Evolutionary conservation across 1,140 invertebrate species (phyloP).

Genomic region (Trachymyrmex septentrionalis): DNA sequence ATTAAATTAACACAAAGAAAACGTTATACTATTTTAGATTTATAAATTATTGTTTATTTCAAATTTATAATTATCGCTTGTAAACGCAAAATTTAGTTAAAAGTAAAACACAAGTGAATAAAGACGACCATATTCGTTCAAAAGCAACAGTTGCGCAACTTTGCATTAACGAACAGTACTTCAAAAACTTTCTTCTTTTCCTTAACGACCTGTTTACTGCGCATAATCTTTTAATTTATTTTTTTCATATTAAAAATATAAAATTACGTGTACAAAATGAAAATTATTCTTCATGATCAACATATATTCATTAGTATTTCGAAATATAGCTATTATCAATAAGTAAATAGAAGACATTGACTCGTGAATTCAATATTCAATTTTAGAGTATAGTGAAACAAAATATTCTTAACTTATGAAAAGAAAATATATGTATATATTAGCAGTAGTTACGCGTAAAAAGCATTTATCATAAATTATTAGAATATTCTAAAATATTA

Average conservation of each 20-base stretch:
- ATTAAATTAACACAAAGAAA: not conserved
- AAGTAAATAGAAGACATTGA: not conserved
- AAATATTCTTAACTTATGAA: not conserved
- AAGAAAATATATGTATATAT: not conserved
- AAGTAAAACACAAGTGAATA: too few relatives aligned
- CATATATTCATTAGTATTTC: not conserved
- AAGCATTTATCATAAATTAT: not conserved
- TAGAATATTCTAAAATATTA: not conserved
- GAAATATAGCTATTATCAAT: not conserved
- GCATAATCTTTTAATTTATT: slow-evolving; percentile 13
- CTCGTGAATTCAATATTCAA: not conserved
- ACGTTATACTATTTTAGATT: not conserved
- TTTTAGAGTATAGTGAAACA: not conserved
- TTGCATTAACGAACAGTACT: not conserved
- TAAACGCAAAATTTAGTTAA: not conserved
- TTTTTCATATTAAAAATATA: slow-evolving; percentile 5
- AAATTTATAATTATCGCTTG: not conserved
- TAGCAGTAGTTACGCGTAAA: not conserved
- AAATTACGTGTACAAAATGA: not conserved
- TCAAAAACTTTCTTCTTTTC: not conserved
- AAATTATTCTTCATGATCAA: not conserved
- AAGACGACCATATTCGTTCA: not conserved
- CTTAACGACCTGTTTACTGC: not conserved
- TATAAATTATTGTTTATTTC: not conserved
- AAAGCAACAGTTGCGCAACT: not conserved